Percentiles rank a stretch among this genome's conserved stretches.
phyloP scores from a whole-genome alignment of 2,888 invertebrate genomes.

The Pseudococcus longispinus region DNA sequence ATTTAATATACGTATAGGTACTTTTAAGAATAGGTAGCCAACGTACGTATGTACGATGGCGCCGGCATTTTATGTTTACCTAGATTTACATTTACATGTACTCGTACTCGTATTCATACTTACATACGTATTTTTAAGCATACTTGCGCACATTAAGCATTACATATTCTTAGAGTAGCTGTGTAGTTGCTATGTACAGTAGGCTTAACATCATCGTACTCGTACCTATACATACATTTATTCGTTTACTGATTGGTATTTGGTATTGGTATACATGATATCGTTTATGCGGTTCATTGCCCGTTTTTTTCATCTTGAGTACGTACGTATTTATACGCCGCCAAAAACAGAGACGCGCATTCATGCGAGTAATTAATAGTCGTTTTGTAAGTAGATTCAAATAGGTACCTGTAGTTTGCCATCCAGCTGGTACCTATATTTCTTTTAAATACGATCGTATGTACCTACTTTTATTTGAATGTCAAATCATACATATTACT shows the following conservation, averaged over 20 bases:
- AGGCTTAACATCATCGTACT: conserved; percentile 20
- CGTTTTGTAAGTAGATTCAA: neutral
- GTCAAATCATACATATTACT: too few species aligned
- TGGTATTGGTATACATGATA: too few species aligned
- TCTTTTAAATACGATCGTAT: neutral
- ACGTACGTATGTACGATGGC: neutral
- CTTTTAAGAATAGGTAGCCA: neutral
- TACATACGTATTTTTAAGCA: neutral
- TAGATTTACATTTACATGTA: neutral
- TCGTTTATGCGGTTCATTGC: neutral
- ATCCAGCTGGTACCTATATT: neutral
- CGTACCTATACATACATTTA: neutral
- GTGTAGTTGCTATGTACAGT: conserved; percentile 48
- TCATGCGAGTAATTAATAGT: neutral
- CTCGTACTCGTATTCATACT: neutral
- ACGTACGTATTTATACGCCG: too few species aligned
- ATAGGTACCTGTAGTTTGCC: neutral
- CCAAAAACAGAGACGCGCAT: neutral
- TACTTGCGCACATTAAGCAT: neutral
- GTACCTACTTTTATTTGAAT: too few species aligned
- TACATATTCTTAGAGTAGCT: conserved; percentile 47
- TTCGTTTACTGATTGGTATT: neutral
- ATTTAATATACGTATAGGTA: neutral
- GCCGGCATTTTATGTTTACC: neutral
- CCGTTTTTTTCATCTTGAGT: neutral